phyloP scores from a whole-genome alignment of 1,140 invertebrate species.

The Diploscapter pachys region DNA sequence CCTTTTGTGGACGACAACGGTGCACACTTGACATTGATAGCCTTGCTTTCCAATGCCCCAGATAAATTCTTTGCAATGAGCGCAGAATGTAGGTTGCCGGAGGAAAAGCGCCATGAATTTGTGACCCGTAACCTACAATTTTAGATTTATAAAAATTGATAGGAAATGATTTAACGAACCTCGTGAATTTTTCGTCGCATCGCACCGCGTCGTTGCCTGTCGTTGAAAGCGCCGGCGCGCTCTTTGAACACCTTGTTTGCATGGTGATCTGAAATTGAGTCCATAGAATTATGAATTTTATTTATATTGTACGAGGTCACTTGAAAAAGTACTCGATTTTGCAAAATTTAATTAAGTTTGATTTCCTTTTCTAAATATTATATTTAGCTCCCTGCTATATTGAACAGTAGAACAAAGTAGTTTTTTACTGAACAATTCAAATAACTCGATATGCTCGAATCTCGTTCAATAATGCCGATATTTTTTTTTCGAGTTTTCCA shows the following conservation, averaged over 20 bases:
- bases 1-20: slow-evolving; percentile 92
- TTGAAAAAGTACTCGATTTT: not conserved
- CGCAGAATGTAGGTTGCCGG: slow-evolving; percentile 89
- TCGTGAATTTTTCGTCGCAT: slow-evolving; percentile 59
- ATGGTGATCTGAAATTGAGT: slow-evolving; percentile 47
- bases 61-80: slow-evolving; percentile 88
- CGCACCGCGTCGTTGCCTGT: slow-evolving; percentile 70
- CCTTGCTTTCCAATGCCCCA: slow-evolving; percentile 98
- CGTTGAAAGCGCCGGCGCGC: slow-evolving; percentile 79
- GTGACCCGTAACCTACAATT: slow-evolving; percentile 79
- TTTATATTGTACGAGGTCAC: not conserved
- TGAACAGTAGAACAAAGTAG: too few relatives aligned
- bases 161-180: slow-evolving; percentile 18
- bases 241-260: slow-evolving; percentile 58
- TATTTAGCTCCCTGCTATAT: too few relatives aligned
- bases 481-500: too few relatives aligned
- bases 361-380: not conserved
- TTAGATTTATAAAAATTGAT: slow-evolving; percentile 1
- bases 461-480: too few relatives aligned
- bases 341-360: not conserved
- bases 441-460: too few relatives aligned
- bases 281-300: slow-evolving; percentile 5
- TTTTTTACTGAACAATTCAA: too few relatives aligned
- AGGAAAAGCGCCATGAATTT: slow-evolving; percentile 99
- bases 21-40: slow-evolving; percentile 98